These are phyloP conservation scores for Nephrotoma appendiculata DNA, from an alignment of 2,888 invertebrate species.

Conservation along the genomic window DNA sequence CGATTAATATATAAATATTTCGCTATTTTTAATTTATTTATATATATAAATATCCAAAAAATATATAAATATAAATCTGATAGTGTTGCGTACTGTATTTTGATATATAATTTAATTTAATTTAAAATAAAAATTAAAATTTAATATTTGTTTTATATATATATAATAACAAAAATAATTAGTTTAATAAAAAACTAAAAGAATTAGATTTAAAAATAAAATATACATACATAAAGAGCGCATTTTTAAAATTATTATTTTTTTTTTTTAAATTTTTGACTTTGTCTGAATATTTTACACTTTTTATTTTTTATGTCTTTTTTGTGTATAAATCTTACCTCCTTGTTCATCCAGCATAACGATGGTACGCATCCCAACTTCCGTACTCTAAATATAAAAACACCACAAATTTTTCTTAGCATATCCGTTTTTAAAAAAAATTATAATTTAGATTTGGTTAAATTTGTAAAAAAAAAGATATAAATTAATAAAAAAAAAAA, in stretches of 20 bases:
- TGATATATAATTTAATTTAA: not conserved
- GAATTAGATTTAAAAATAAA: not conserved
- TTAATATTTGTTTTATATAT: not conserved
- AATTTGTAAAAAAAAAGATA: not conserved
- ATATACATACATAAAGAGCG: conserved; percentile 1
- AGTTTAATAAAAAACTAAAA: not conserved
- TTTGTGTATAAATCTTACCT: conserved; percentile 66
- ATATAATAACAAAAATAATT: not conserved
- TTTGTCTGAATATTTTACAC: not conserved
- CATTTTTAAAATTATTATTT: not conserved
- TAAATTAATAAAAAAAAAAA: not conserved
- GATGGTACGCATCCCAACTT: conserved; percentile 98
- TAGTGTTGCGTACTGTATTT: not conserved
- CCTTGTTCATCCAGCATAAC: conserved; percentile 99
- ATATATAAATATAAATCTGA: not conserved
- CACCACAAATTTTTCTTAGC: conserved; percentile 19
- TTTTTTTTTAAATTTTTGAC: not conserved
- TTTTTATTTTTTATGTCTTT: conserved; percentile 16
- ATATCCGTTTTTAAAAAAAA: not conserved
- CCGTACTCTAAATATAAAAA: conserved; percentile 88
- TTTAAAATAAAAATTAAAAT: not conserved
- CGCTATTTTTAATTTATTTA: not conserved
- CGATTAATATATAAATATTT: not conserved
- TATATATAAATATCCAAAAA: not conserved
- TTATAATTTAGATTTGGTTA: not conserved